Percentiles rank a stretch among this genome's conserved stretches.
Evolutionary conservation across 2,888 invertebrate genomes (phyloP).

Genomic region (Empis stercorea): DNA sequence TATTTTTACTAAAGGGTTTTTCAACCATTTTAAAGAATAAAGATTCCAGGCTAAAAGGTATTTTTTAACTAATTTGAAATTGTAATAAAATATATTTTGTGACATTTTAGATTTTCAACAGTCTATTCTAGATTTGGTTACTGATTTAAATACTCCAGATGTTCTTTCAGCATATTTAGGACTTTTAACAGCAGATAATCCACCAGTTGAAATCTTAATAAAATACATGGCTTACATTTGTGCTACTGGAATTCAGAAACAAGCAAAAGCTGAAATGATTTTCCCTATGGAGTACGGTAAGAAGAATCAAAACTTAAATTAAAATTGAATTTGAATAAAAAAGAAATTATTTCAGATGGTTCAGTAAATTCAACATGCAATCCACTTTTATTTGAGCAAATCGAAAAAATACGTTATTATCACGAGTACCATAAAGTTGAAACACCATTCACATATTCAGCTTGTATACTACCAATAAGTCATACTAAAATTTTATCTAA

Average conservation of each 20-base stretch:
- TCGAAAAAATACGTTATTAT: conserved; percentile 28
- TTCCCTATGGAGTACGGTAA: conserved; percentile 28
- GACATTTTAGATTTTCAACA: conserved; percentile 50
- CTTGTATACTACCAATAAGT: conserved; percentile 31
- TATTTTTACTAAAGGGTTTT: conserved; percentile 32
- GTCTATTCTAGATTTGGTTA: conserved; percentile 50
- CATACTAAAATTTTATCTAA: conserved; percentile 27
- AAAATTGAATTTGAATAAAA: background rate
- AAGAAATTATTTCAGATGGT: conserved; percentile 20
- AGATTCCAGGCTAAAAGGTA: conserved; percentile 27
- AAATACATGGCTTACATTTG: conserved; percentile 38
- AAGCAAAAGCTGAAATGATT: conserved; percentile 29
- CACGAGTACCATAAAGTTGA: conserved; percentile 26
- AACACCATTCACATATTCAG: conserved; percentile 29
- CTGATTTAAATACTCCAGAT: conserved; percentile 33
- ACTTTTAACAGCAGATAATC: conserved; percentile 42
- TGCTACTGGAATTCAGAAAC: conserved; percentile 22
- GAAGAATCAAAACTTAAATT: background rate
- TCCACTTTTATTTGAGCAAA: conserved; percentile 22
- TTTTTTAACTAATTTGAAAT: conserved; percentile 10
- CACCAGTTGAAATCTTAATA: conserved; percentile 45
- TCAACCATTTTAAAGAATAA: conserved; percentile 26
- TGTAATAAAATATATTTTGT: background rate
- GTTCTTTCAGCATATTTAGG: conserved; percentile 43
- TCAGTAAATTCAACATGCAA: conserved; percentile 26